Conservation (phyloP, 2,888 invertebrate genomes). For the Temnothorax ravouxi region DNA sequence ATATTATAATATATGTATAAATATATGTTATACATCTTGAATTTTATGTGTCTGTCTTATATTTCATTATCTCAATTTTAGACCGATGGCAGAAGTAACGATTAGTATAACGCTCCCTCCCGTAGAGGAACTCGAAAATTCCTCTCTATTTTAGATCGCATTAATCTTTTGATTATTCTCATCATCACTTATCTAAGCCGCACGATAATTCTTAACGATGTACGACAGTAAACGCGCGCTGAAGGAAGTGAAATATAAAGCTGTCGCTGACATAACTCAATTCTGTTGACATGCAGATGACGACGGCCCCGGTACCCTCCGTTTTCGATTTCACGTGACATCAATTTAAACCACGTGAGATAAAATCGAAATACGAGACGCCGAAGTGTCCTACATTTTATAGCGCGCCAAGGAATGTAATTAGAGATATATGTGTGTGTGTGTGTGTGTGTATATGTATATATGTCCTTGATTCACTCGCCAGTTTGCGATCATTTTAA, state of each 20-base stretch:
- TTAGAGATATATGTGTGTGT: not conserved
- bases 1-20: not conserved
- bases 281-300: not conserved
- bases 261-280: not conserved
- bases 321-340: not conserved
- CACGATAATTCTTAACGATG: not conserved
- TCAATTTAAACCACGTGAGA: not conserved
- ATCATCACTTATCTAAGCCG: not conserved
- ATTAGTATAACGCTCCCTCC: no score
- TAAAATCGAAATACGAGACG: not conserved
- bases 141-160: not conserved
- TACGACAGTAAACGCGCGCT: not conserved
- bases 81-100: not conserved
- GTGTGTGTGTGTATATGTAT: not conserved
- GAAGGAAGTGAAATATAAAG: constrained; percentile 6
- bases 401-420: constrained; percentile 6
- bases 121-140: not conserved
- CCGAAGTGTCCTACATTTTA: not conserved
- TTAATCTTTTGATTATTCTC: constrained; percentile 20
- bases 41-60: not conserved
- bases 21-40: not conserved
- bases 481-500: constrained; percentile 29
- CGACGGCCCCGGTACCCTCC: not conserved
- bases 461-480: constrained; percentile 2
- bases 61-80: not conserved